phyloP scores from a whole-genome alignment of 2,113 vertebrate species.

The Crocuta crocuta region DNA sequence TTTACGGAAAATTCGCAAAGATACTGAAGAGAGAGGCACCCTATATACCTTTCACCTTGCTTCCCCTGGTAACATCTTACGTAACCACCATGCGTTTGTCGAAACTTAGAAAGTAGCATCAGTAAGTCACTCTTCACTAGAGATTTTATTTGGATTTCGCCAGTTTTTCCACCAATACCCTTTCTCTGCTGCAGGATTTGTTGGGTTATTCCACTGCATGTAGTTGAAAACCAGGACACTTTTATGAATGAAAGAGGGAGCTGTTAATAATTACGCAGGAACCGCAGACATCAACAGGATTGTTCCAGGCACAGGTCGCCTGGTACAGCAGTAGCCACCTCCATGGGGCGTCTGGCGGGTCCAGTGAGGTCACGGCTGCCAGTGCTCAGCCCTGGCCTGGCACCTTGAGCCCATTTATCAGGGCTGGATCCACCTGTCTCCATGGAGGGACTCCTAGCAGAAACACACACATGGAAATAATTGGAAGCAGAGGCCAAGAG shows the following conservation, averaged over 20 bases:
- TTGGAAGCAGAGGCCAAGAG: not conserved
- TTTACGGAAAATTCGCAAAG: not conserved
- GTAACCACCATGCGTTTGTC: not conserved
- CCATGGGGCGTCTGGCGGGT: accelerated
- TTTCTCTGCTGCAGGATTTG: not conserved
- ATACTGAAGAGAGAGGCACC: not conserved
- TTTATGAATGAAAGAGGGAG: not conserved
- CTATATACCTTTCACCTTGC: accelerated
- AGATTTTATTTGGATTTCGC: not conserved
- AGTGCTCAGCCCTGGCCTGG: not conserved
- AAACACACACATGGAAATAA: accelerated
- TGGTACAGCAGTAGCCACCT: not conserved
- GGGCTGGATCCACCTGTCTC: not conserved
- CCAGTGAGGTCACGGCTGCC: not conserved
- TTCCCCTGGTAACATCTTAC: not conserved
- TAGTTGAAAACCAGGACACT: not conserved
- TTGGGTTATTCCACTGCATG: not conserved
- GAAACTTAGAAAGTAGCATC: not conserved
- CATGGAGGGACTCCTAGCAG: not conserved
- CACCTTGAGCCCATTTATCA: not conserved
- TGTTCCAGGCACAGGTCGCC: not conserved
- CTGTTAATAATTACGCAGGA: not conserved
- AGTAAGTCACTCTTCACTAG: not conserved
- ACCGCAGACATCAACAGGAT: not conserved
- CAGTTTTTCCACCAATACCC: not conserved